Percentiles rank a stretch among this genome's conserved stretches.
These are phyloP conservation scores for Empidonax traillii DNA, from an alignment of 2,113 vertebrate species.

Conservation along the genomic window DNA sequence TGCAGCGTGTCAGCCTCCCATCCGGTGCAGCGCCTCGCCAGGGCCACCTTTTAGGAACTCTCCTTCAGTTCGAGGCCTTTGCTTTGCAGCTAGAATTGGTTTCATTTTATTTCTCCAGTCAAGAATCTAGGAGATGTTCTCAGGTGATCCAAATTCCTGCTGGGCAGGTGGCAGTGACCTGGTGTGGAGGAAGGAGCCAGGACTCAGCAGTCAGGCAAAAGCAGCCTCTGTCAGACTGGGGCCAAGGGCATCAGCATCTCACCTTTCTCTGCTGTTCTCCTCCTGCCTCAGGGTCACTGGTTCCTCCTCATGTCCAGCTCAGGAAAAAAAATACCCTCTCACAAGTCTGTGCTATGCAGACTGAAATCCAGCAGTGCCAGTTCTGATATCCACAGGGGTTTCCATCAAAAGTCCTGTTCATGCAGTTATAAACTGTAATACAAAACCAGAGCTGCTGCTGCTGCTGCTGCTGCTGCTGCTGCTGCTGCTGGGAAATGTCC, in stretches of 20 bases:
- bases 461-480: not conserved
- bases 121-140: not conserved
- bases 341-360: not conserved
- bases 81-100: not conserved
- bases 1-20: not conserved
- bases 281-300: not conserved
- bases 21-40: fast-evolving
- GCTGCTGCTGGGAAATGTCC: not conserved
- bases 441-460: not conserved
- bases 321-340: not conserved
- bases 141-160: not conserved
- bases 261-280: not conserved
- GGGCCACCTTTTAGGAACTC: not conserved
- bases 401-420: not conserved
- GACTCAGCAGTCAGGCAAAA: not conserved
- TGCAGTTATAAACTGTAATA: not conserved
- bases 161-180: not conserved
- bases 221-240: not conserved
- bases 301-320: not conserved
- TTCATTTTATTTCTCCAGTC: not conserved
- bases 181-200: not conserved
- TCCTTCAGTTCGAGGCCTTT: not conserved
- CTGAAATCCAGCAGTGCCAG: not conserved
- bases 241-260: not conserved
- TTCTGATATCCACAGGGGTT: not conserved